These are phyloP conservation scores for Tetranychus cinnabarinus DNA, from an alignment of 1,140 invertebrate species.

Conservation along the genomic window DNA sequence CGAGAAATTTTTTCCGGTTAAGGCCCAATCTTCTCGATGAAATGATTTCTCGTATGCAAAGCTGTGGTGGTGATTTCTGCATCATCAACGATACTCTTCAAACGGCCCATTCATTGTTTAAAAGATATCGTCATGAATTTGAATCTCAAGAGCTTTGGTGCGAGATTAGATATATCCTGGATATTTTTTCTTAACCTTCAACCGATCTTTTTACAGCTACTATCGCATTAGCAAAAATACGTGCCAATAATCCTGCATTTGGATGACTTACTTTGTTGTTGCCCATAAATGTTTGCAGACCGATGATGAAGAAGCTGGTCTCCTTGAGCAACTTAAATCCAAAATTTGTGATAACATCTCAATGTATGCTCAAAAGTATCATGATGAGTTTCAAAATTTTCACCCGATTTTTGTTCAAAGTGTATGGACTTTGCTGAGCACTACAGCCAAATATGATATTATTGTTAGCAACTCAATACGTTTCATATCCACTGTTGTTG, in stretches of 20 bases:
- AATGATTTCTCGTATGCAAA: slow-evolving; percentile 1
- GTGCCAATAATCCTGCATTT: slow-evolving; percentile 52
- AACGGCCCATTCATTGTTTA: slow-evolving; percentile 86
- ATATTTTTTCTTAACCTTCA: slow-evolving; percentile 71
- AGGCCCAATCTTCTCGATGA: slow-evolving; percentile 51
- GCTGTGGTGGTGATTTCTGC: slow-evolving; percentile 61
- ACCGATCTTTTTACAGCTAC: slow-evolving; percentile 74
- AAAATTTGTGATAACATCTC: slow-evolving; percentile 87
- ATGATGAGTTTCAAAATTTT: slow-evolving; percentile 79
- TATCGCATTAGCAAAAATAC: slow-evolving; percentile 49
- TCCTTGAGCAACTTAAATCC: slow-evolving; percentile 70
- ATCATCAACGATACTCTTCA: slow-evolving; percentile 80
- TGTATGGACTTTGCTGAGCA: slow-evolving; percentile 69
- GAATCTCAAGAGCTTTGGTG: slow-evolving; percentile 81
- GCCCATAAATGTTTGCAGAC: slow-evolving; percentile 37
- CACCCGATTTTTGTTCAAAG: slow-evolving; percentile 69
- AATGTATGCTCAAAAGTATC: slow-evolving; percentile 88
- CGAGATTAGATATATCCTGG: slow-evolving; percentile 88
- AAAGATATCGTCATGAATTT: slow-evolving; percentile 81
- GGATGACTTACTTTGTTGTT: slow-evolving; percentile 69
- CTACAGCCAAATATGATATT: slow-evolving; percentile 74
- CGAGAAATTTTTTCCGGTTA: slow-evolving; percentile 77
- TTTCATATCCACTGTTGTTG: slow-evolving; percentile 80
- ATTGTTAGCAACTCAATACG: slow-evolving; percentile 84
- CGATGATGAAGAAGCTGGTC: slow-evolving; percentile 53